phyloP scores from a whole-genome alignment of 1,140 invertebrate species.

The Hylyphantes graminicola region DNA sequence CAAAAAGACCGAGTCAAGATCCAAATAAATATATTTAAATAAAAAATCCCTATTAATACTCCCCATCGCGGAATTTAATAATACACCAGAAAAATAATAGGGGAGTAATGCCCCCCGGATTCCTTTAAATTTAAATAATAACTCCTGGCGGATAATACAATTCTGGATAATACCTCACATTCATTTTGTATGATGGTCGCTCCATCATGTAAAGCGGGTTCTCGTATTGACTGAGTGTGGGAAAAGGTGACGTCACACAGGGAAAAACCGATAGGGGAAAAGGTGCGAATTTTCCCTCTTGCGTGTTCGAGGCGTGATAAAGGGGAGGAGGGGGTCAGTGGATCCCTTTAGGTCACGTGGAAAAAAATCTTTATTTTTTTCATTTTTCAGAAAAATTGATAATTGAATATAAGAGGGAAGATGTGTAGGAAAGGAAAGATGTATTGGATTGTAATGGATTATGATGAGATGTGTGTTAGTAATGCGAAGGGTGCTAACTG shows the following conservation, averaged over 20 bases:
- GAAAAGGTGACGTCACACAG: conserved; percentile 11
- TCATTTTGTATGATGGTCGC: conserved; percentile 4
- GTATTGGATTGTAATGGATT: too few relatives aligned
- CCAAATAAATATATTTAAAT: neutral
- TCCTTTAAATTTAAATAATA: conserved; percentile 28
- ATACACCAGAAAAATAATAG: conserved; percentile 20
- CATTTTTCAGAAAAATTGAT: conserved; percentile 15
- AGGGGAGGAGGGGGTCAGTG: conserved; percentile 3
- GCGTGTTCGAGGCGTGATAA: conserved; percentile 41
- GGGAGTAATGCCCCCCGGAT: neutral
- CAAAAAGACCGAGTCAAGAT: conserved; percentile 26
- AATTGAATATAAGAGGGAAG: conserved; percentile 11
- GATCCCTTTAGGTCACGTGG: conserved; percentile 47
- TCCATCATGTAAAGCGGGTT: conserved; percentile 30
- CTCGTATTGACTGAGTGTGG: conserved; percentile 39
- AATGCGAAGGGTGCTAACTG: too few relatives aligned
- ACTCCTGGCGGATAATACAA: neutral
- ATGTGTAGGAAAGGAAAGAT: too few relatives aligned
- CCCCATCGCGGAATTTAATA: conserved; percentile 10
- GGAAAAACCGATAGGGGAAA: conserved; percentile 3
- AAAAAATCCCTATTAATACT: neutral
- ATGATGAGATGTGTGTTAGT: too few relatives aligned
- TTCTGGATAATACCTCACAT: neutral
- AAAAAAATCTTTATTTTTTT: conserved; percentile 34
- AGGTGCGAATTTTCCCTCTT: conserved; percentile 30